Percentiles rank a stretch among this genome's conserved stretches.
Evolutionary conservation across 2,797 vertebrate genomes (phyloP).

Genomic region (Lophius americanus): DNA sequence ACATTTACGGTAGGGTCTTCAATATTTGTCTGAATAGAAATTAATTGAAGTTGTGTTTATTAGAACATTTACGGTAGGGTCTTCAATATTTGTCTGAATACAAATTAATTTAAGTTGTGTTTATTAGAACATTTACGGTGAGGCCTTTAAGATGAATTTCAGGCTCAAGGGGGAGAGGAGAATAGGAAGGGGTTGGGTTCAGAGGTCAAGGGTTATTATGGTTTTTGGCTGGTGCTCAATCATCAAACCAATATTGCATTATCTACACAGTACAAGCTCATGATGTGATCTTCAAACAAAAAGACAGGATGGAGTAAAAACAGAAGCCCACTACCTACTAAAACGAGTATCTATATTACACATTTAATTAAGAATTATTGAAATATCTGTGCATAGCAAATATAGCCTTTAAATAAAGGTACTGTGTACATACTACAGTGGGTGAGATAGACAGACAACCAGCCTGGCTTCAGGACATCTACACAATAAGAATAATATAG

Average conservation of each 20-base stretch:
- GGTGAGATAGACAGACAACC: conserved; percentile 74
- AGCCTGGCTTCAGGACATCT: conserved; percentile 76
- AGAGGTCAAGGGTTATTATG: conserved; percentile 48
- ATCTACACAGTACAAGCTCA: conserved; percentile 77
- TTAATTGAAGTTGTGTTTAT: not conserved
- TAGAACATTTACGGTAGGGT: conserved; percentile 19
- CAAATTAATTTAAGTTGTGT: conserved; percentile 14
- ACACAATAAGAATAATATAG: conserved; percentile 80
- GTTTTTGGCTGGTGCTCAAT: conserved; percentile 75
- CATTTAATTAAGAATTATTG: conserved; percentile 41
- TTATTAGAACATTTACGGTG: conserved; percentile 12
- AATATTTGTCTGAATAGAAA: not conserved
- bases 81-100: conserved; percentile 14
- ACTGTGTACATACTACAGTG: conserved; percentile 78
- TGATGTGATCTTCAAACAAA: conserved; percentile 51
- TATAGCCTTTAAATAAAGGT: conserved; percentile 68
- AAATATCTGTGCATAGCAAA: conserved; percentile 75
- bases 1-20: conserved; percentile 28
- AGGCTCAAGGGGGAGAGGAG: conserved; percentile 17
- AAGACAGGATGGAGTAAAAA: conserved; percentile 53
- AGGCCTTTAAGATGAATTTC: conserved; percentile 18
- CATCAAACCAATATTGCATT: conserved; percentile 73
- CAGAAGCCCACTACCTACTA: conserved; percentile 45
- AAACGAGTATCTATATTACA: conserved; percentile 61
- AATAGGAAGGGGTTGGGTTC: conserved; percentile 20